Percentiles rank a stretch among this genome's conserved stretches.
Evolutionary conservation across 2,888 invertebrate species (phyloP).

Genomic region (Eupithecia inturbata): DNA sequence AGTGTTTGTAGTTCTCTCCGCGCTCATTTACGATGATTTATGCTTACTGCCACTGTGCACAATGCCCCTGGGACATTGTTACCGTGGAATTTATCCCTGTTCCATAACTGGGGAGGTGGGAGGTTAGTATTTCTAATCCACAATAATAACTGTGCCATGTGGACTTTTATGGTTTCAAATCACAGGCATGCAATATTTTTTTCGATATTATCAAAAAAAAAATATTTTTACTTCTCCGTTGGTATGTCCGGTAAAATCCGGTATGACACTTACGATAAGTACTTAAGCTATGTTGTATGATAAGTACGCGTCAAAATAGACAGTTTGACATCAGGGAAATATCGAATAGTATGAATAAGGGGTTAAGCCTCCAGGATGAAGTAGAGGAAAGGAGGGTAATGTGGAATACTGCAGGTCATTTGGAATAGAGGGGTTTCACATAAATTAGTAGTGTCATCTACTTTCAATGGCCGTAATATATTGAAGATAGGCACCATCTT

Average conservation of each 20-base stretch:
- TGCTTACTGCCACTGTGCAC: conserved; percentile 21
- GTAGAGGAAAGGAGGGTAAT: no score
- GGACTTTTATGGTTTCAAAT: background rate
- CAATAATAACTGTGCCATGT: background rate
- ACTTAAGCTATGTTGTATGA: background rate
- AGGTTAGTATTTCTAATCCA: background rate
- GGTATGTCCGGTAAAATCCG: background rate
- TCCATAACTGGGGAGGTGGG: conserved; percentile 4
- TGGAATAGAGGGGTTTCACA: no score
- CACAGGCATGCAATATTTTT: background rate
- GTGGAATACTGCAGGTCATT: no score
- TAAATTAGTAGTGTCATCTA: no score
- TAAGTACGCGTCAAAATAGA: background rate
- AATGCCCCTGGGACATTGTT: conserved; percentile 29
- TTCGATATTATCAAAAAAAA: no score
- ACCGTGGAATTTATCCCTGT: conserved; percentile 22
- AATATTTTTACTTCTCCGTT: background rate
- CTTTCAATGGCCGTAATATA: no score
- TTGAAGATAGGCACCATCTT: no score
- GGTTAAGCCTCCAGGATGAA: background rate
- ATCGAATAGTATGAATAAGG: background rate
- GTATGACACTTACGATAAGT: background rate
- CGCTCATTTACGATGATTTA: conserved; percentile 29
- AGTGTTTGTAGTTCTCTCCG: conserved; percentile 6
- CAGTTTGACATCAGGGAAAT: background rate